Evolutionary conservation across 2,888 invertebrate genomes (phyloP), one percentile per base, ranked within the genome.

Genomic region (Hyalella azteca): DNA sequence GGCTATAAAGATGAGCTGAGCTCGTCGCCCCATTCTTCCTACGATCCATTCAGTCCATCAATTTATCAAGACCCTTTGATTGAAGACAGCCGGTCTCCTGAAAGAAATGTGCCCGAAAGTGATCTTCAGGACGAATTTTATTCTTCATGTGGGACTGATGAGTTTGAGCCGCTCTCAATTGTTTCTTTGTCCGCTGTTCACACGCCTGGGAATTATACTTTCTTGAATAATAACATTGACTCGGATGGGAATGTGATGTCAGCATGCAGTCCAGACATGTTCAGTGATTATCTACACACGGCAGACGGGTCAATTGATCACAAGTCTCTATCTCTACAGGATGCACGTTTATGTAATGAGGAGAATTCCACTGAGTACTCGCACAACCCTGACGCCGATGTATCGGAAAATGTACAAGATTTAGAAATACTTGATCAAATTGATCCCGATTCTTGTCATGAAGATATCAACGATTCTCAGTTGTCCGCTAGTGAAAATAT

Each of bases 1-100:
- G 66, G 66, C 32, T 66, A 66, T 29, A 66, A 66, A 36, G 66
- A 66, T 19, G 66, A 66, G 19, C 39, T 66, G 9, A 66, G 66
- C 13, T 66, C 66, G 32, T 36, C 66, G 0, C 66, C 39, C 1
- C 36, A 32, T 11, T 66, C 66, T 0, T n/a, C 66, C 2, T 66
- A 66, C 19, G 66, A 66, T 29, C 66, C 66, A 1, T 7, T 13
- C 26, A 9, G 9, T 29, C 32, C 66, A 36, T 5, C 22, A 22
- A 22, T 9, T n/a, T n/a, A n/a, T n/a, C n/a, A n/a, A n/a, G n/a
- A n/a, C n/a, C n/a, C n/a, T n/a, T n/a, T n/a, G n/a, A n/a, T n/a
- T n/a, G n/a, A n/a, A n/a, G n/a, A n/a, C n/a, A n/a, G n/a, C n/a
- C n/a, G n/a, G n/a, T n/a, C n/a, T n/a, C n/a, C n/a, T n/a, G n/a